These are phyloP conservation scores for Eupsilia transversa DNA, from an alignment of 2,888 invertebrate genomes.

Conservation along the genomic window DNA sequence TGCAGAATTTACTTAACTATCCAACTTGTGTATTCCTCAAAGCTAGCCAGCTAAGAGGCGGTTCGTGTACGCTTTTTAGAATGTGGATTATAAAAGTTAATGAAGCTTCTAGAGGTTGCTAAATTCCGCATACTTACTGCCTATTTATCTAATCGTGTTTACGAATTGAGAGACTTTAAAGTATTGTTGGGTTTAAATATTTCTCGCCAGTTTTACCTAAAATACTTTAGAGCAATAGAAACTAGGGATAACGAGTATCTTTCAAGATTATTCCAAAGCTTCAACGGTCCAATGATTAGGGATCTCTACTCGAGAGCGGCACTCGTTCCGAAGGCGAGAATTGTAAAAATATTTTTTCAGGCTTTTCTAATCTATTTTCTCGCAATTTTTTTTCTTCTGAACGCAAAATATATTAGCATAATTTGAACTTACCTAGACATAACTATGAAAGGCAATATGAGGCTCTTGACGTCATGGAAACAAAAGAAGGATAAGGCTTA, in stretches of 20 bases:
- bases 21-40: slow-evolving; percentile 54
- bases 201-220: not conserved
- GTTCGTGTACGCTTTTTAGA: slow-evolving; percentile 45
- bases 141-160: slow-evolving; percentile 46
- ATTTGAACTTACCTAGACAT: not conserved
- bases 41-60: slow-evolving; percentile 30
- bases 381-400: slow-evolving; percentile 25
- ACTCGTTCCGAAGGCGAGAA: slow-evolving; percentile 23
- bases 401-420: slow-evolving; percentile 21
- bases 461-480: not conserved
- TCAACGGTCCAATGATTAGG: slow-evolving; percentile 43
- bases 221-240: slow-evolving; percentile 14
- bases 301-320: slow-evolving; percentile 23
- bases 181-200: not conserved
- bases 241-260: slow-evolving; percentile 23
- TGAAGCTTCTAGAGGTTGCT: slow-evolving; percentile 35
- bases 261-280: slow-evolving; percentile 31
- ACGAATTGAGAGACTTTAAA: slow-evolving; percentile 16
- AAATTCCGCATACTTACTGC: slow-evolving; percentile 39
- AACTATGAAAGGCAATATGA: slow-evolving; percentile 15
- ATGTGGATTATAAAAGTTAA: slow-evolving; percentile 52
- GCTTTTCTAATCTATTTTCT: slow-evolving; percentile 24
- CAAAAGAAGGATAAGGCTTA: slow-evolving; percentile 19
- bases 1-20: slow-evolving; percentile 63
- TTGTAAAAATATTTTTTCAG: slow-evolving; percentile 47